Evolutionary conservation across 2,888 invertebrate genomes (phyloP), one percentile per base, ranked within the genome.

Genomic region (Arctia plantaginis): DNA sequence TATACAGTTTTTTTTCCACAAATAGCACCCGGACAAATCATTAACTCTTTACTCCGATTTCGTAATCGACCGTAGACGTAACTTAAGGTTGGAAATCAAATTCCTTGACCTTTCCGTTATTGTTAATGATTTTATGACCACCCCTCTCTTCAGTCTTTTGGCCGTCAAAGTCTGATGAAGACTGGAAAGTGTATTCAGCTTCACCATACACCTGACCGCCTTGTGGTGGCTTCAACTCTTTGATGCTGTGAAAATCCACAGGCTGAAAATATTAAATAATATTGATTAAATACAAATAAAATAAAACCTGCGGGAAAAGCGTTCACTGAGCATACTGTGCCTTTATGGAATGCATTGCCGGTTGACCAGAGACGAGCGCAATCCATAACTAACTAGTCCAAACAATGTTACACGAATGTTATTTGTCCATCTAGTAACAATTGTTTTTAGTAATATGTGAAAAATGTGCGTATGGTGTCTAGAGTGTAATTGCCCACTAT

Each of bases 31-130:
- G 18, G 23, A 59, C 41, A 35, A 47, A 35, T 27, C 10, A 12
- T 30, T 35, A 71, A n/a, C 41, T 72, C 23, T 41, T 66, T 55
- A 66, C 41, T 44, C 30, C 33, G n/a, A 67, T 35, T 59, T 39
- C 27, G 20, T 13, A 59, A 33, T n/a, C 47, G 15, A 55, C n/a
- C 35, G 8, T 23, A 33, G 7, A 15, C 0, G 20, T 20, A 1
- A 44, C 15, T 71, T 65, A 65, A 2, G 91, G 91, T 27, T 83
- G 80, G 77, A 91, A 90, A 66, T 90, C 89, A 82, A 96, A 97
- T 77, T 97, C 96, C 18, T 96, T 95, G 70, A 98, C 91, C 87
- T 96, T 97, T 75, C 98, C 98, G 86, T 98, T 97, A 80, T 97
- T 96, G 89, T 98, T 98, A 73, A 97, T 92, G 30, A 97, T 96